Evolutionary conservation across 2,888 invertebrate species (phyloP), one percentile per base, ranked within the genome.

Genomic region (Choristoneura rosaceana): DNA sequence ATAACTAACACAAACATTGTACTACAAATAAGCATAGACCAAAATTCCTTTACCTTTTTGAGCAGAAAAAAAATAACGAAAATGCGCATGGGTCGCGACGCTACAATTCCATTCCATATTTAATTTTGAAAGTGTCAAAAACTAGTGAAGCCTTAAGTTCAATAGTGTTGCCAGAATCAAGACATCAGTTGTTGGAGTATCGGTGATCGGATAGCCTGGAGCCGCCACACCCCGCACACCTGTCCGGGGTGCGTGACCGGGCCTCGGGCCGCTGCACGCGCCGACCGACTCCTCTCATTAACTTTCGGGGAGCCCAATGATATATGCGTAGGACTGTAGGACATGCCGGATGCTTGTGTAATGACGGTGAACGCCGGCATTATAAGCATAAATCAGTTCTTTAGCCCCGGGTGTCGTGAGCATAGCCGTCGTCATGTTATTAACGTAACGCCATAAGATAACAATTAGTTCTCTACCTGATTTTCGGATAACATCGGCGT

Each of bases 331-430:
- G 87, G 87, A 87, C 85, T 82, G 80, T 82, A 84, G 87, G 87
- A 87, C 85, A 85, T 85, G 88, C 90, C 90, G 88, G 87, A 90
- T 89, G 89, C 90, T 87, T 86, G 84, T 84, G 80, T 92, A 92
- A 92, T 92, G 87, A 89, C 87, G 81, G 77, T 78, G 81, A 74
- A 77, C 77, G 79, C 79, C 80, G 78, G 76, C 71, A 71, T 71
- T 71, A 71, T 68, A 12, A 33, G 50, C 33, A 68, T 71, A 71
- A 68, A 71, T 71, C 71, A 68, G 62, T 71, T 66, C 41, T 63
- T 77, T 76, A 64, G 75, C 74, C 69, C 71, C 69, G 25, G 65
- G 61, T 61, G 65, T 65, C 73, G 67, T 47, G 62, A 55, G 62
- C 64, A 34, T 33, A 34, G 47, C 50, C 62, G 63, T 68, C 55